phyloP scores from a whole-genome alignment of 2,888 invertebrate species.

The Drosophila formosana region DNA sequence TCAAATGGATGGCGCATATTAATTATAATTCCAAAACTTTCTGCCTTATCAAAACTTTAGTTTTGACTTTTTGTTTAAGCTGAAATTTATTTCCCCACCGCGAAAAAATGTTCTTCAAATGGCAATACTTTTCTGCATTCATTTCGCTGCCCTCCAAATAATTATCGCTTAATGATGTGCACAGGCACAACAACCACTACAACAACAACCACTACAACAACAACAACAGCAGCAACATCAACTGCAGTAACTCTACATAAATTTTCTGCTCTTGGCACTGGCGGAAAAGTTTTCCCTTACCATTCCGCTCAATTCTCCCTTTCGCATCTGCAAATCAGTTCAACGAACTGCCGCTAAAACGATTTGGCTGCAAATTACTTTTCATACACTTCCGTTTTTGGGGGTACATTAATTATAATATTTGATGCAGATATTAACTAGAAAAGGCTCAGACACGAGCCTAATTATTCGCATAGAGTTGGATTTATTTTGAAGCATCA shows the following conservation, averaged over 20 bases:
- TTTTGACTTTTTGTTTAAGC: constrained; percentile 1
- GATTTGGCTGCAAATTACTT: constrained; percentile 36
- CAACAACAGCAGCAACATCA: constrained; percentile 20
- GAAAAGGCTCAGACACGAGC: background rate
- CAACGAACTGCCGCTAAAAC: constrained; percentile 58
- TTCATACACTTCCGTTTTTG: constrained; percentile 1
- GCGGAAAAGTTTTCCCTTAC: constrained; percentile 43
- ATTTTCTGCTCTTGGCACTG: constrained; percentile 71
- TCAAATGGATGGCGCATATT: background rate
- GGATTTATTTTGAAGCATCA: background rate
- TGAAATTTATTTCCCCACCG: constrained; percentile 6
- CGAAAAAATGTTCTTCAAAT: constrained; percentile 10
- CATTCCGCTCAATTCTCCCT: background rate
- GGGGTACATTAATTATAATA: constrained; percentile 2
- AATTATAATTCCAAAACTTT: constrained; percentile 1
- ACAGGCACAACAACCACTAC: constrained; percentile 43
- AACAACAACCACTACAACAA: constrained; percentile 27
- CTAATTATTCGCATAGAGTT: background rate
- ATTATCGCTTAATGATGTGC: constrained; percentile 81
- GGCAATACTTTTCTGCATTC: constrained; percentile 48
- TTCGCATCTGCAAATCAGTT: constrained; percentile 49
- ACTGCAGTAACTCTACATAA: constrained; percentile 53
- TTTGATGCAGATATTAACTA: background rate
- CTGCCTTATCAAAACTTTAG: background rate
- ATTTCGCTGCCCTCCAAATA: constrained; percentile 51